Evolutionary conservation across 2,797 vertebrate species (phyloP).

Genomic region (Furcifer pardalis): DNA sequence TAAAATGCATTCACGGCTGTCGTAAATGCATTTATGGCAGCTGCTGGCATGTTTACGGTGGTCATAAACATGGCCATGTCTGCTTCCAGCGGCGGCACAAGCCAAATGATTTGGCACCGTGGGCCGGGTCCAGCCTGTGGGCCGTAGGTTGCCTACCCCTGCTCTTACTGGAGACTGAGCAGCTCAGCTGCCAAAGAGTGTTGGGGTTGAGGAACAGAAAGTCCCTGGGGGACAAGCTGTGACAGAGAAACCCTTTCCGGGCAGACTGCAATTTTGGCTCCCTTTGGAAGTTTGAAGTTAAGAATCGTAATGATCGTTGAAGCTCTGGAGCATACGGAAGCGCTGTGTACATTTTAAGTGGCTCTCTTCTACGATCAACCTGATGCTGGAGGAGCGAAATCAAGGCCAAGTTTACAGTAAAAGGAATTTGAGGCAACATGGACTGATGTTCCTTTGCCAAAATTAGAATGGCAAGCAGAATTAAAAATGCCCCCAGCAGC

Average conservation of each 20-base stretch:
- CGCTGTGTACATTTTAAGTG: not conserved
- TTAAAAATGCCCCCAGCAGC: not conserved
- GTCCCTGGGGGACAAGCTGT: not conserved
- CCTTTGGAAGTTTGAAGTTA: not conserved
- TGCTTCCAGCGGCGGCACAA: too few species aligned
- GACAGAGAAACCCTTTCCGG: not conserved
- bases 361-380: not conserved
- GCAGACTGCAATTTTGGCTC: not conserved
- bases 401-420: not conserved
- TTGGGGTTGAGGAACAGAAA: not conserved
- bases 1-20: too few species aligned
- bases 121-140: too few species aligned
- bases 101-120: too few species aligned
- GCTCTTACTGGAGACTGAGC: too few species aligned
- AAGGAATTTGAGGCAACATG: fast-evolving
- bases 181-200: not conserved
- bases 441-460: not conserved
- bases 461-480: not conserved
- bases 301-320: not conserved
- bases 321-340: too few species aligned
- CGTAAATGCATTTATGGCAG: too few species aligned
- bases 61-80: too few species aligned
- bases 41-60: too few species aligned
- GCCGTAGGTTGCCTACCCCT: too few species aligned
- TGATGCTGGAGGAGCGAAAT: not conserved